Percentiles rank a stretch among this genome's conserved stretches.
Evolutionary conservation across 2,113 vertebrate genomes (phyloP).

Genomic region (Eulemur macaco): DNA sequence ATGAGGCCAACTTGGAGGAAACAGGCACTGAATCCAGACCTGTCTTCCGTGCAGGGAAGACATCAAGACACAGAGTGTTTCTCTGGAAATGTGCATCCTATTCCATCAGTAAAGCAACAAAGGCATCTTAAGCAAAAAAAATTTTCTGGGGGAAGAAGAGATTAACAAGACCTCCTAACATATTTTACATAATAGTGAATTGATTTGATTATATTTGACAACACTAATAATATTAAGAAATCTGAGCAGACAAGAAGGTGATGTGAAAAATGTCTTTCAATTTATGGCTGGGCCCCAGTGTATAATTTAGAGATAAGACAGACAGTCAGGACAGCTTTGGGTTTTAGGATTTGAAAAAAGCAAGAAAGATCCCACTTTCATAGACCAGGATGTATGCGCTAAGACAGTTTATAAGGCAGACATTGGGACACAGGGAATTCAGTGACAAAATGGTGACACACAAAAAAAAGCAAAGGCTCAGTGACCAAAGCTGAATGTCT

Average conservation of each 20-base stretch:
- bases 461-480: not conserved
- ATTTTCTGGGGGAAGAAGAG: not conserved
- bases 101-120: not conserved
- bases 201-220: not conserved
- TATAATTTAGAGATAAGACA: not conserved
- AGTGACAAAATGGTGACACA: not conserved
- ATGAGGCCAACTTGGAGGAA: not conserved
- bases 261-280: not conserved
- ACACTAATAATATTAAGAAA: not conserved
- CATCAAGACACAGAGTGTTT: not conserved
- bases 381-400: not conserved
- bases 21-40: not conserved
- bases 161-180: not conserved
- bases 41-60: not conserved
- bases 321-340: not conserved
- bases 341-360: not conserved
- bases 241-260: not conserved
- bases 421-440: not conserved
- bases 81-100: not conserved
- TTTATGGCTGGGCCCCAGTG: not conserved
- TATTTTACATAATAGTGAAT: not conserved
- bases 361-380: not conserved
- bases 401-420: not conserved
- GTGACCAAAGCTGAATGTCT: not conserved
- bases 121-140: not conserved